A percentile compares a stretch with the other conserved stretches of the same genome.
Evolutionary conservation across 2,113 vertebrate species (phyloP).

Genomic region (Alexandromys fortis): DNA sequence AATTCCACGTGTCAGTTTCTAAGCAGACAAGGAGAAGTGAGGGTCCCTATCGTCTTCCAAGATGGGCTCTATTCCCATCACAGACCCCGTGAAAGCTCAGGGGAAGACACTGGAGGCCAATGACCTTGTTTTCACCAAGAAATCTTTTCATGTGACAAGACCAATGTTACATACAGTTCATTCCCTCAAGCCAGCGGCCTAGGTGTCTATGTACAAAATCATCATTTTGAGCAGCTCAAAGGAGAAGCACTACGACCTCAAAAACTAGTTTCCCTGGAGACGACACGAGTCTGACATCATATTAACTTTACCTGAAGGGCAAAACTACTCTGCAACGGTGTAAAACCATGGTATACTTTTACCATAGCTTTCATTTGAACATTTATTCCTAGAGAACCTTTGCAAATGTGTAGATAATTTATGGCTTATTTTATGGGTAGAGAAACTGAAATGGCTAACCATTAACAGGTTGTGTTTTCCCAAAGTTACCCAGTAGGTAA

Average conservation of each 20-base stretch:
- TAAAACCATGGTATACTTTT: conserved; percentile 10
- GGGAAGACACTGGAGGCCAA: background rate
- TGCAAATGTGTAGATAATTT: conserved; percentile 71
- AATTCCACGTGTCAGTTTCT: background rate
- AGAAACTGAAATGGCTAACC: conserved; percentile 78
- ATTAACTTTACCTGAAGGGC: conserved; percentile 42
- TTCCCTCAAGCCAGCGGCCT: conserved; percentile 25
- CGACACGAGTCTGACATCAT: conserved; percentile 25
- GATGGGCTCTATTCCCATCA: background rate
- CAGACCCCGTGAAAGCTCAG: background rate
- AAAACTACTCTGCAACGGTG: conserved; percentile 50
- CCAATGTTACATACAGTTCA: background rate
- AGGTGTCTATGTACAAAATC: background rate
- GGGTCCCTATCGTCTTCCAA: background rate
- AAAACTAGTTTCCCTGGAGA: background rate
- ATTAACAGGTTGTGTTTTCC: conserved; percentile 79
- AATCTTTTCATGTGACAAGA: conserved; percentile 9
- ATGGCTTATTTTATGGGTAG: conserved; percentile 76
- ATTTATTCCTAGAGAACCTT: conserved; percentile 48
- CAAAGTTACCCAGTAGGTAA: conserved; percentile 75
- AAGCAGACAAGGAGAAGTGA: background rate
- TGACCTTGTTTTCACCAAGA: background rate
- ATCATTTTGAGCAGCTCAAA: conserved; percentile 46
- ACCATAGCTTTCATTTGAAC: conserved; percentile 51
- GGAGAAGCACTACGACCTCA: background rate